Evolutionary conservation across 2,113 vertebrate genomes (phyloP).

Genomic region (Protobothrops flavoviridis): DNA sequence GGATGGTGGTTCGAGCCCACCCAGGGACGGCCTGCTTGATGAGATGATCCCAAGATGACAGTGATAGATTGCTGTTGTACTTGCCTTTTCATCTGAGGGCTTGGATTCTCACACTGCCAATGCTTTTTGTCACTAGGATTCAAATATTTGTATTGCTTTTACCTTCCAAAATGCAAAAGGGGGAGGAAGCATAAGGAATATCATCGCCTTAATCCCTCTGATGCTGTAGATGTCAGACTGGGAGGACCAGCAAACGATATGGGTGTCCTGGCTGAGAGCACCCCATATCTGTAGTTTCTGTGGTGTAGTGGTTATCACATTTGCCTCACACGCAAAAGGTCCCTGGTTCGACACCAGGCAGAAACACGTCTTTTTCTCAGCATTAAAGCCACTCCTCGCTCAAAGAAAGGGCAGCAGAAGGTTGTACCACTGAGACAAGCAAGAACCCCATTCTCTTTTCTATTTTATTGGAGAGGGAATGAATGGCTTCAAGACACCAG

Average conservation of each 20-base stretch:
- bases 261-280: background rate
- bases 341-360: background rate
- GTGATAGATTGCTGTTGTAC: background rate
- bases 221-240: background rate
- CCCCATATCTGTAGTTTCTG: background rate
- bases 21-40: background rate
- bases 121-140: background rate
- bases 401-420: background rate
- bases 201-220: background rate
- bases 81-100: background rate
- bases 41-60: background rate
- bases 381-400: background rate
- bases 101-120: background rate
- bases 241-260: background rate
- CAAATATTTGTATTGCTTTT: background rate
- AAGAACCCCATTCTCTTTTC: background rate
- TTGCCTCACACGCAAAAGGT: background rate
- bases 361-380: background rate
- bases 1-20: background rate
- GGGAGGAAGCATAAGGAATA: background rate
- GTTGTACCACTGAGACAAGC: background rate
- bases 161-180: background rate
- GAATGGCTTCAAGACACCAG: background rate
- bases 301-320: background rate
- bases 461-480: background rate